Percentiles rank a stretch among this genome's conserved stretches.
These are phyloP conservation scores for Dascillus cervinus DNA, from an alignment of 2,888 invertebrate species.

Conservation along the genomic window DNA sequence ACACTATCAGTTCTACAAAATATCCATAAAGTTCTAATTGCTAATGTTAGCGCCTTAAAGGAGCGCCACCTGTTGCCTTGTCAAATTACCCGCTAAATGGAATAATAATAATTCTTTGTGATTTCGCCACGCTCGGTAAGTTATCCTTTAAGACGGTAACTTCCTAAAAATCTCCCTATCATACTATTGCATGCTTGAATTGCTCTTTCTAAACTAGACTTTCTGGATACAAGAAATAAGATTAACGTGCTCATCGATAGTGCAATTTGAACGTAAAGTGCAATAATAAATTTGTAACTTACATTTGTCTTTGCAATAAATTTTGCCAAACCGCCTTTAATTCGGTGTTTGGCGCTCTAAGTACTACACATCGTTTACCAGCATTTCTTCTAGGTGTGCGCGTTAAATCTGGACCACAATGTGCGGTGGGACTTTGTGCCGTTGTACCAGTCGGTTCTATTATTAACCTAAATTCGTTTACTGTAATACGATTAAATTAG, in stretches of 20 bases:
- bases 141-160: too few relatives aligned
- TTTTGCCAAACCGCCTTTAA: conserved; percentile 89
- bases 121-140: too few relatives aligned
- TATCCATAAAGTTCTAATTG: conserved; percentile 24
- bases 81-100: too few relatives aligned
- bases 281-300: conserved; percentile 33
- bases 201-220: neutral
- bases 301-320: conserved; percentile 80
- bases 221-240: neutral
- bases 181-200: too few relatives aligned
- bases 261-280: neutral
- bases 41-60: too few relatives aligned
- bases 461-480: conserved; percentile 78
- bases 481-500: conserved; percentile 39
- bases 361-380: conserved; percentile 60
- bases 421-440: conserved; percentile 66
- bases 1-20: conserved; percentile 28
- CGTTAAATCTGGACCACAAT: conserved; percentile 60
- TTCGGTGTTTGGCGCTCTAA: conserved; percentile 76
- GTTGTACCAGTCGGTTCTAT: conserved; percentile 56
- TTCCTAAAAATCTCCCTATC: too few relatives aligned
- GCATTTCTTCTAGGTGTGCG: conserved; percentile 57
- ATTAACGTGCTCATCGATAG: neutral
- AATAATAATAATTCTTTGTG: too few relatives aligned
- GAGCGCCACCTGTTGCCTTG: too few relatives aligned